These are phyloP conservation scores for Marmota monax DNA, from an alignment of 2,113 vertebrate genomes.

Conservation along the genomic window DNA sequence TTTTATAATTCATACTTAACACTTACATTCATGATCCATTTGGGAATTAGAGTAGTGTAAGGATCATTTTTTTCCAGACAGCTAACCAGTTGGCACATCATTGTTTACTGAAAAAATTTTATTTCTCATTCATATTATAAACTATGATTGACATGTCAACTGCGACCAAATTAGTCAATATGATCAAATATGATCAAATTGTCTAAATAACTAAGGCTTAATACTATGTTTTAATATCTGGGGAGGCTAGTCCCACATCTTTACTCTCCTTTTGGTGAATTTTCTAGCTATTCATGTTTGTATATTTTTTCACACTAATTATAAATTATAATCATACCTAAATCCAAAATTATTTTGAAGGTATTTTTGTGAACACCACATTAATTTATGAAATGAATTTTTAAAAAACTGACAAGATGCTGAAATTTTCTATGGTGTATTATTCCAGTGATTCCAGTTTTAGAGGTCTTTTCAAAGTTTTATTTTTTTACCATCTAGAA, in stretches of 20 bases:
- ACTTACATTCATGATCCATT: conserved; percentile 30
- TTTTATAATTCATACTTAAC: conserved; percentile 51
- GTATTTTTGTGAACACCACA: not conserved
- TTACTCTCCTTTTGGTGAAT: conserved; percentile 14
- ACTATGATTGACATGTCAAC: not conserved
- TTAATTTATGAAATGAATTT: conserved; percentile 37
- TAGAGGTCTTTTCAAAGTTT: not conserved
- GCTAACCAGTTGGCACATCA: conserved; percentile 1
- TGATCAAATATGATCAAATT: too few relatives aligned
- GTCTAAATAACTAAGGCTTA: conserved; percentile 13
- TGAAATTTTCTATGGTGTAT: not conserved
- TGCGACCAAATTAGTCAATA: too few relatives aligned
- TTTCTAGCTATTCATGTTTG: not conserved
- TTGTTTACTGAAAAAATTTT: conserved; percentile 65
- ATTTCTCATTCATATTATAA: not conserved
- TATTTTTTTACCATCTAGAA: not conserved
- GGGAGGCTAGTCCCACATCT: not conserved
- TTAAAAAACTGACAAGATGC: conserved; percentile 17
- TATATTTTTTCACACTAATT: conserved; percentile 56
- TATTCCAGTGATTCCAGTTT: not conserved
- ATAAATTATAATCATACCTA: conserved; percentile 5
- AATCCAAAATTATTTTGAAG: not conserved
- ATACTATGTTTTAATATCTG: conserved; percentile 54
- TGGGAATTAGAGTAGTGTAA: conserved; percentile 38
- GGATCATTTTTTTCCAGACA: conserved; percentile 30